Conservation (phyloP, 2,797 vertebrate genomes). For the Sus cebifrons region DNA sequence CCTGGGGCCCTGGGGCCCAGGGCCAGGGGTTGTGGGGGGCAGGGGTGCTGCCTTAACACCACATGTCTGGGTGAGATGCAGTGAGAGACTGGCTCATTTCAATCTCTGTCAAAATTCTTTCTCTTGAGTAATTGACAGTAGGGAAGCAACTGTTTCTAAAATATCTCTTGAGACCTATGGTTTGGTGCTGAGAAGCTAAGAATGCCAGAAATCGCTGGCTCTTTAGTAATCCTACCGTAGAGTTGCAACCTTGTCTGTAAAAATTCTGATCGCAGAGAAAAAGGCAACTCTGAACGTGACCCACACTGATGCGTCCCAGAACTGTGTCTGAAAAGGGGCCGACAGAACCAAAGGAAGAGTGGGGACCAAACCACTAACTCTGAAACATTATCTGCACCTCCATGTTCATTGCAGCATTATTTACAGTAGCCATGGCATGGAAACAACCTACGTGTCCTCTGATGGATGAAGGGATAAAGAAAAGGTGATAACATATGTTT, state of each 20-base stretch:
- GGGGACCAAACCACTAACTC: neutral
- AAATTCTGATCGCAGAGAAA: neutral
- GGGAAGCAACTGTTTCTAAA: neutral
- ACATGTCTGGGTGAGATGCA: neutral
- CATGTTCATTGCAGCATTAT: neutral
- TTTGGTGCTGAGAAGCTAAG: slow-evolving; percentile 22
- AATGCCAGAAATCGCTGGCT: neutral
- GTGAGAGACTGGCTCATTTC: neutral
- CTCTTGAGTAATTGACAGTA: neutral
- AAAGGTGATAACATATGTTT: neutral
- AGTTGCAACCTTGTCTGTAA: neutral
- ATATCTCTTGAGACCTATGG: neutral
- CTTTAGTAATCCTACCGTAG: neutral
- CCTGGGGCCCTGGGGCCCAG: neutral
- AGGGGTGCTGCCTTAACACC: neutral
- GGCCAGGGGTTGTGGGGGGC: too few species aligned
- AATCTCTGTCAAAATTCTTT: neutral
- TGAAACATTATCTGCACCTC: neutral
- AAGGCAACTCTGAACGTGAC: neutral
- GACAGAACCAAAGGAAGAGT: neutral
- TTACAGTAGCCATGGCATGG: neutral
- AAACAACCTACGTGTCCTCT: neutral
- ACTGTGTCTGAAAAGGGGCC: neutral
- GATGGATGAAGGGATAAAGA: neutral
- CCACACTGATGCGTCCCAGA: neutral